These are phyloP conservation scores for Torymus tubicola DNA, from an alignment of 2,888 invertebrate species.

Conservation along the genomic window DNA sequence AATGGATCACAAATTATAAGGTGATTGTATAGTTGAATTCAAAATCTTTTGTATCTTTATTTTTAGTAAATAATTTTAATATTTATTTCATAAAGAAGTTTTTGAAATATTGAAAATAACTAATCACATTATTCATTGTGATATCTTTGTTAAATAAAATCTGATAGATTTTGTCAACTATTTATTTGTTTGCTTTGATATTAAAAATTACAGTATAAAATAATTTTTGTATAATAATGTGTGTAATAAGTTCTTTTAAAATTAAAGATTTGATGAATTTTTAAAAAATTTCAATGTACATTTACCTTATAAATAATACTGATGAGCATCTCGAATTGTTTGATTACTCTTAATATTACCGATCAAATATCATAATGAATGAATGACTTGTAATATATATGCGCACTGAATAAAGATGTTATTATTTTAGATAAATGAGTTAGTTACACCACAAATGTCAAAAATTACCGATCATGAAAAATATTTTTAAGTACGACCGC, in stretches of 20 bases:
- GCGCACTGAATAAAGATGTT: slow-evolving; percentile 75
- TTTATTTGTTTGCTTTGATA: too few species aligned
- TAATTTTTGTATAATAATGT: background rate
- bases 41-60: slow-evolving; percentile 6
- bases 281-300: slow-evolving; percentile 43
- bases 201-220: too few species aligned
- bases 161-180: too few species aligned
- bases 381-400: slow-evolving; percentile 75
- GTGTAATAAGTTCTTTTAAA: background rate
- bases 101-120: background rate
- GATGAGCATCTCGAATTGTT: slow-evolving; percentile 64
- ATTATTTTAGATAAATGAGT: slow-evolving; percentile 70
- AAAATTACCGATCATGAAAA: background rate
- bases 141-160: too few species aligned
- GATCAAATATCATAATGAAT: slow-evolving; percentile 56
- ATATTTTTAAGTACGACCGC: too few species aligned
- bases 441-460: slow-evolving; percentile 20
- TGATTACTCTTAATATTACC: slow-evolving; percentile 56
- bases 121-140: too few species aligned
- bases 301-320: slow-evolving; percentile 28
- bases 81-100: slow-evolving; percentile 5
- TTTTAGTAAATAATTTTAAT: too few species aligned
- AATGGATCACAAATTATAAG: background rate
- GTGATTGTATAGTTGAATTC: slow-evolving; percentile 18
- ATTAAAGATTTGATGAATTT: background rate